phyloP scores from a whole-genome alignment of 2,113 vertebrate genomes.

The Bubalus kerabau region DNA sequence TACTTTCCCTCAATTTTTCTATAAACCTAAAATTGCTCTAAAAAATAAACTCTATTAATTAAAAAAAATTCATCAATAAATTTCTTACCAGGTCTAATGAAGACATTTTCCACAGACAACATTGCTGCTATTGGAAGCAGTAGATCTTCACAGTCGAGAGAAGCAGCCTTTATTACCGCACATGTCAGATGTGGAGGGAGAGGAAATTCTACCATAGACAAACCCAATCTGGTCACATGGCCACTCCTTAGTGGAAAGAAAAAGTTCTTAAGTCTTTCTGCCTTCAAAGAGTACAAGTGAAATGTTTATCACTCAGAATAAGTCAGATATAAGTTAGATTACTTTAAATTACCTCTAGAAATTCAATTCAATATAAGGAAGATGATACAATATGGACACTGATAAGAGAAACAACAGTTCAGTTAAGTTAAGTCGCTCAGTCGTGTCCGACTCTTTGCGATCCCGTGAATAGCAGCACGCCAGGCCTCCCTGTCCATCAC shows the following conservation, averaged over 20 bases:
- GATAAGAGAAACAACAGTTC: neutral
- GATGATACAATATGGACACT: neutral
- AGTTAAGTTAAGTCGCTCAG: no score
- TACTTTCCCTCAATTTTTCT: neutral
- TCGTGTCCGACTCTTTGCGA: no score
- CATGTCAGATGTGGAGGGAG: slow-evolving; percentile 91
- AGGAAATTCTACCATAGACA: slow-evolving; percentile 95
- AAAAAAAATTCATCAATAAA: neutral
- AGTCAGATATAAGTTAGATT: neutral
- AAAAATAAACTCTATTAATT: neutral
- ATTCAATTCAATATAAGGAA: slow-evolving; percentile 45
- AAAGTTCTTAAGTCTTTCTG: slow-evolving; percentile 28
- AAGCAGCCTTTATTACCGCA: slow-evolving; percentile 91
- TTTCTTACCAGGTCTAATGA: slow-evolving; percentile 92
- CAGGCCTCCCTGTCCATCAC: no score
- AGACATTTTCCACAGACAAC: slow-evolving; percentile 97
- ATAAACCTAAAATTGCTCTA: neutral
- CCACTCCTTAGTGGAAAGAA: slow-evolving; percentile 85
- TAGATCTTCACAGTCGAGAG: slow-evolving; percentile 88
- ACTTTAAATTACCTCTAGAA: slow-evolving; percentile 31
- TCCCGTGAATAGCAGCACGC: no score
- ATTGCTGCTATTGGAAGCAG: slow-evolving; percentile 95
- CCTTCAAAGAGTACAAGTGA: neutral
- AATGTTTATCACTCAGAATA: slow-evolving; percentile 14
- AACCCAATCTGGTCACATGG: slow-evolving; percentile 89